Evolutionary conservation across 2,888 invertebrate species (phyloP).

Genomic region (Dynastes tityus): DNA sequence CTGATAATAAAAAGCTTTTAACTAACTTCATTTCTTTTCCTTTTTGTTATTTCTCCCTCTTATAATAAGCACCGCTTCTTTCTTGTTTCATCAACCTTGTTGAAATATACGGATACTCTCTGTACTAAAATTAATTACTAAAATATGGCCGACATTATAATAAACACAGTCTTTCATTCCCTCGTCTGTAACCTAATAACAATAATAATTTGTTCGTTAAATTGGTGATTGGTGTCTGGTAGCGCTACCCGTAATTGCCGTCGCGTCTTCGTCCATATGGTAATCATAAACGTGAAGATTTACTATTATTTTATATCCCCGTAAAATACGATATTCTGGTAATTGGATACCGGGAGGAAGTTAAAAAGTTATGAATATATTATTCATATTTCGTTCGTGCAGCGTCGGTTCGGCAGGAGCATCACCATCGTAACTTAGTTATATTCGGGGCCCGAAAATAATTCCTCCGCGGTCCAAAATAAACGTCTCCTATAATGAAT

Average conservation of each 20-base stretch:
- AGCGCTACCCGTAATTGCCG: slow-evolving; percentile 26
- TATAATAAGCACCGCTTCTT: too few relatives aligned
- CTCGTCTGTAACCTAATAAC: background rate
- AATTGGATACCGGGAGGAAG: slow-evolving; percentile 57
- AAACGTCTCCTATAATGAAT: slow-evolving; percentile 12
- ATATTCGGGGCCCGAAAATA: slow-evolving; percentile 9
- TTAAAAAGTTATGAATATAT: slow-evolving; percentile 48
- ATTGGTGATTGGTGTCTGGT: slow-evolving; percentile 43
- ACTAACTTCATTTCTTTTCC: too few relatives aligned
- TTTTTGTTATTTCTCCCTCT: too few relatives aligned
- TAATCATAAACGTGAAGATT: slow-evolving; percentile 59
- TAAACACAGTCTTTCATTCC: too few relatives aligned
- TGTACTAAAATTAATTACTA: too few relatives aligned
- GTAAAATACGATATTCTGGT: slow-evolving; percentile 61
- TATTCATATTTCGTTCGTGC: slow-evolving; percentile 44
- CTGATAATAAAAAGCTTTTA: too few relatives aligned
- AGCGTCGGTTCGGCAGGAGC: slow-evolving; percentile 3
- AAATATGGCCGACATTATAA: too few relatives aligned
- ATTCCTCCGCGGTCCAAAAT: slow-evolving; percentile 17
- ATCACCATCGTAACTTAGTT: background rate
- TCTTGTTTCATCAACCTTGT: background rate
- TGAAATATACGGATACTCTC: too few relatives aligned
- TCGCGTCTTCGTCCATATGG: slow-evolving; percentile 44
- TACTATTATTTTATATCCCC: slow-evolving; percentile 59
- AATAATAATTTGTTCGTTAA: slow-evolving; percentile 45